Evolutionary conservation across 1,140 invertebrate species (phyloP), one percentile per base, ranked within the genome.

Genomic region (Drosophila kikkawai): DNA sequence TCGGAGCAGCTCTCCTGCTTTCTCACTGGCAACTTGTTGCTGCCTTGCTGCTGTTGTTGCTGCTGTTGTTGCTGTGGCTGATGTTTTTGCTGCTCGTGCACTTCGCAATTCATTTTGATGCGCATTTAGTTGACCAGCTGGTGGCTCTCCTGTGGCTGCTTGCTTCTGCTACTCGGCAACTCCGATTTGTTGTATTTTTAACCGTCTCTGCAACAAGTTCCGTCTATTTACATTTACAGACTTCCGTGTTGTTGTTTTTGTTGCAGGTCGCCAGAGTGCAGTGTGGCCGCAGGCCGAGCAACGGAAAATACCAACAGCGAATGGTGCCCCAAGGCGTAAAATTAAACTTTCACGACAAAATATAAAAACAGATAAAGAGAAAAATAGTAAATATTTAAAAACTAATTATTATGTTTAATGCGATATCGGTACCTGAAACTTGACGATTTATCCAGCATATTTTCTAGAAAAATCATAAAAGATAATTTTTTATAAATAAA

Each of bases 151-250:
- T 64, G 13, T 45, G 42, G 67, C 47, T 50, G 53, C 45, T 80
- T 12, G 37, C 19, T 55, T 55, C 26, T 29, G 15, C 41, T 55
- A 26, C 0, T 45, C 45, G 45, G 36, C 45, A 51, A 19, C 39
- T 66, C 13, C 51, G 12, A 51, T 79, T 58, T 79, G 22, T 32
- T 19, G 42, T 42, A 48, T 75, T 67, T 85, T 75, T 45, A 51
- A 50, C 78, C 66, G 83, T 80, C 79, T 84, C 66, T 84, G 78
- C 82, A 81, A 69, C 64, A 85, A 86, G 82, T 86, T 85, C 82
- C 82, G 82, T 87, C 82, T 86, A 87, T 75, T 87, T 86, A 86
- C 82, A 86, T 86, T 86, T 86, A 82, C 61, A 59, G 73, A 75
- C 74, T 75, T 75, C 70, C 71, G 74, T 75, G 74, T 76, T 61